Evolutionary conservation across 2,113 vertebrate species (phyloP), one percentile per base, ranked within the genome.

Genomic region (Caranx melampygus): DNA sequence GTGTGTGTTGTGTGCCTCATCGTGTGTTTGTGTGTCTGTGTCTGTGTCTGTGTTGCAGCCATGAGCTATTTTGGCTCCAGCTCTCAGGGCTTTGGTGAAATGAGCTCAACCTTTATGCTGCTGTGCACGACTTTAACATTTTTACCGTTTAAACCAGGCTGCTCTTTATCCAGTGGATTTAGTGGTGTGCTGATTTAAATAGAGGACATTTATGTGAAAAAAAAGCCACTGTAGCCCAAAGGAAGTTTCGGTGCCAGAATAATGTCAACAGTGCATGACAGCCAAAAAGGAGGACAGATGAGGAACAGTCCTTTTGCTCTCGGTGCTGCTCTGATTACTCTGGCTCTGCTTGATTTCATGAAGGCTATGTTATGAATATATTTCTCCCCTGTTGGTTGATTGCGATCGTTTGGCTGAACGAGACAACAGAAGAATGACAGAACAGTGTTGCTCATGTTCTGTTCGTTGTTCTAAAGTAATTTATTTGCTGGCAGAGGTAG

Each of bases 251-350:
- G 42, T 78, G 80, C 82, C 70, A 57, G 37, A 61, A 57, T 76
- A 85, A 67, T 69, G 81, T 83, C 86, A 88, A 83, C 84, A 87
- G 58, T 71, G 26, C 64, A 2, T 45, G 67, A 63, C 59, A 73
- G 67, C 52, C 73, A 59, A 87, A 83, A 72, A 3, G 42, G 20
- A 66, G 64, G 51, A 45, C 54, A 58, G 79, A 70, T 51, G 81
- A 81, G 63, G 63, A 76, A 4, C 78, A 79, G 75, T 49, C 71
- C 58, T 71, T 21, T 49, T 49, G 60, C 83, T 86, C 70, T 5
- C 78, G 80, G 81, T 16, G 16, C 73, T 83, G 82, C 69, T 55
- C 72, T 54, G 80, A 81, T 83, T 83, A 62, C 68, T 76, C 51
- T 45, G 65, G 47, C 75, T 76, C 80, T 79, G 67, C 63, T 60